Conservation (phyloP, 64 coral and sea anemone species). For the Montipora cactus region DNA sequence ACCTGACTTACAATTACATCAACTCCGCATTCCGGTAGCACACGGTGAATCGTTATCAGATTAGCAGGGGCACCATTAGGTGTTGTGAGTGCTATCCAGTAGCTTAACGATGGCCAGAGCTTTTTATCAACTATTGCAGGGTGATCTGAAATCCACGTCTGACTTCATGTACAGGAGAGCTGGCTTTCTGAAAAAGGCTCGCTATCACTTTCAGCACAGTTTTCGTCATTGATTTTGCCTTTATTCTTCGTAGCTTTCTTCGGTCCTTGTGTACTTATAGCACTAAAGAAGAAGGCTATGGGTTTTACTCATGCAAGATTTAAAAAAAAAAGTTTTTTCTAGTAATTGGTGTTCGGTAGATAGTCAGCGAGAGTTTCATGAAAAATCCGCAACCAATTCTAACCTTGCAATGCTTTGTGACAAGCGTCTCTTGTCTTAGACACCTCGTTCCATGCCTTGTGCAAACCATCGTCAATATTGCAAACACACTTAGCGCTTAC, state of each 20-base stretch:
- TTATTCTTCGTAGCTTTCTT: background rate
- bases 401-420: conserved; percentile 53
- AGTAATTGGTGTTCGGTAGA: background rate
- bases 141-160: background rate
- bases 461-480: background rate
- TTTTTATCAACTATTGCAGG: background rate
- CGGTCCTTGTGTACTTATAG: conserved; percentile 14
- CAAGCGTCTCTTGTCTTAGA: conserved; percentile 10
- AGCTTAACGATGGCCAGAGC: conserved; percentile 4
- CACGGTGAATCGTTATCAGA: conserved; percentile 26
- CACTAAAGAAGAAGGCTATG: conserved; percentile 51
- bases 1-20: conserved; percentile 1
- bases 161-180: conserved; percentile 17
- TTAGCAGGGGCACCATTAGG: conserved; percentile 40
- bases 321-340: background rate
- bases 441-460: conserved; percentile 40
- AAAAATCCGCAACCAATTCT: background rate
- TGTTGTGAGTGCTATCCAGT: conserved; percentile 53
- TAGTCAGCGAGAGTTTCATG: background rate
- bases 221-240: background rate
- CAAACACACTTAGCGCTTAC: conserved; percentile 22
- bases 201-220: conserved; percentile 13
- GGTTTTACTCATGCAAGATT: conserved; percentile 19
- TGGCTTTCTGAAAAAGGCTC: background rate
- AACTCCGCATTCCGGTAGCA: conserved; percentile 15